Evolutionary conservation across 2,797 vertebrate genomes (phyloP), one percentile per base, ranked within the genome.

Genomic region (Mallotus villosus): DNA sequence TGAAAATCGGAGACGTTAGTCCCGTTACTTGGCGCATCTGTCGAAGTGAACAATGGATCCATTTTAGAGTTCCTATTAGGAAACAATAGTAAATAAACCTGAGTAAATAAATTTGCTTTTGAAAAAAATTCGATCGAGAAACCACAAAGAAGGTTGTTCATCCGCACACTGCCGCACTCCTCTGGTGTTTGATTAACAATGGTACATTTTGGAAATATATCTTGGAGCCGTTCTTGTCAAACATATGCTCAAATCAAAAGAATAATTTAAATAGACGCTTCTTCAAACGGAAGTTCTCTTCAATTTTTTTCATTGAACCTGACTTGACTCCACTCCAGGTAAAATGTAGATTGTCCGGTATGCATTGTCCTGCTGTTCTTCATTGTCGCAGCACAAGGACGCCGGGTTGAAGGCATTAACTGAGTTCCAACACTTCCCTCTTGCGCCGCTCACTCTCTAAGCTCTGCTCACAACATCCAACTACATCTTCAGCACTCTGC

Each of bases 21-120:
- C 84, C 86, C 46, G 51, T 85, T 84, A 37, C 60, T 80, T 67
- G 81, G 76, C 61, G 25, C 53, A 25, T 87, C 78, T 8, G 86
- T 86, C 68, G 74, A 71, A 27, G 86, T 83, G 60, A 90, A 92
- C 53, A 93, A 65, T 24, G 86, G 68, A 86, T 94, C 93, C 93
- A 94, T 94, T 57, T 62, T 68, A 21, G 22, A 14, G 32, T 24
- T 17, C 12, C 58, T 59, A 25, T 57, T 32, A 5, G 37, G 27
- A 32, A 57, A 68, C 5, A 67, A 51, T 6, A 11, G 16, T 22
- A 49, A 24, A 41, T 12, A 25, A 21, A 24, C 29, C 27, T 3
- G n/a, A 57, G 17, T 57, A 19, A 27, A 17, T 67, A 51, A 32
- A 5, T 21, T 21, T 29, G n/a, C 41, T 5, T 22, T 46, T 25